phyloP scores from a whole-genome alignment of 2,797 vertebrate species.

The Eulemur albifrons region DNA sequence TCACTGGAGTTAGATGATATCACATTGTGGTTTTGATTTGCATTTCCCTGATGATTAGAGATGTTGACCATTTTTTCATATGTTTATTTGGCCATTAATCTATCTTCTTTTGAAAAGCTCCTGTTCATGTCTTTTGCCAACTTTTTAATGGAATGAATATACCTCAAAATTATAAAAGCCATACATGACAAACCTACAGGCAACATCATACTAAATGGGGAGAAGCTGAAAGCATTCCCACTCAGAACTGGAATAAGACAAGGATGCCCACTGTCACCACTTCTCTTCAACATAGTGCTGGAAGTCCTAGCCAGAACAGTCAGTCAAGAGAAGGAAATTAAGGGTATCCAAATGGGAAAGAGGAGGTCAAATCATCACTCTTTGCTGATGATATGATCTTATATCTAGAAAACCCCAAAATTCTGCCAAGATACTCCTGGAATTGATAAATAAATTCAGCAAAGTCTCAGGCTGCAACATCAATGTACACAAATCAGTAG shows the following conservation, averaged over 20 bases:
- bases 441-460: not conserved
- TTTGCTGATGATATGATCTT: not conserved
- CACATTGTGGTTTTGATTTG: too few species aligned
- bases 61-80: too few species aligned
- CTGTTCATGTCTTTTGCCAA: too few species aligned
- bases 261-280: not conserved
- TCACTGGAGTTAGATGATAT: too few species aligned
- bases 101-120: too few species aligned
- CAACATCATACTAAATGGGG: not conserved
- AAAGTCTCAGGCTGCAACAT: not conserved
- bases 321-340: not conserved
- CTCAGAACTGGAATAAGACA: not conserved
- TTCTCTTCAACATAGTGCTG: not conserved
- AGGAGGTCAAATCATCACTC: not conserved
- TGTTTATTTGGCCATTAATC: too few species aligned
- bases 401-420: not conserved
- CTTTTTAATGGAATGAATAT: too few species aligned
- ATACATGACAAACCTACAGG: not conserved
- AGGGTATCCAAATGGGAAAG: not conserved
- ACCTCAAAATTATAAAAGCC: too few species aligned
- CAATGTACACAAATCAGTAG: not conserved
- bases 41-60: too few species aligned
- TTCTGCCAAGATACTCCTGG: not conserved
- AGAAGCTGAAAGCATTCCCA: not conserved
- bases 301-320: not conserved